phyloP scores from a whole-genome alignment of 1,140 invertebrate genomes.

The Drosophila ercepeae region DNA sequence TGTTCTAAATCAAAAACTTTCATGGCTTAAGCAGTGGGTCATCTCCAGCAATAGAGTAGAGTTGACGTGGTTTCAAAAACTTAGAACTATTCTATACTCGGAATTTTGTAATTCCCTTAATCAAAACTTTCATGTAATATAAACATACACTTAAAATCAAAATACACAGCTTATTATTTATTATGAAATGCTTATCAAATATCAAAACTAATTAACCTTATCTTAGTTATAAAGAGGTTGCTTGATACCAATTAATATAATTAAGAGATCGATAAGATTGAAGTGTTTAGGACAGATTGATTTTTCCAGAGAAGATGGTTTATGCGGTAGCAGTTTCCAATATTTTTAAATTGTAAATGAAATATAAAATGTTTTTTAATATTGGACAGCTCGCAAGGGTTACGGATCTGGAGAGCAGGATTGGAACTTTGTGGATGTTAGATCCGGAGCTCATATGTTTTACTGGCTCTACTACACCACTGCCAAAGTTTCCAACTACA shows the following conservation, averaged over 20 bases:
- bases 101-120: too few relatives aligned
- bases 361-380: not conserved
- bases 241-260: slow-evolving; percentile 12
- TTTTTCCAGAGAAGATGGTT: slow-evolving; percentile 11
- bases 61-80: not conserved
- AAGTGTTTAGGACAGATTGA: slow-evolving; percentile 7
- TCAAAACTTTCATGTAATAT: too few relatives aligned
- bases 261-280: slow-evolving; percentile 13
- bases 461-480: slow-evolving; percentile 93
- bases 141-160: too few relatives aligned
- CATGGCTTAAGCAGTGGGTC: slow-evolving; percentile 8
- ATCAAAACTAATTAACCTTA: slow-evolving; percentile 22
- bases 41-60: not conserved
- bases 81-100: too few relatives aligned
- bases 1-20: slow-evolving; percentile 16
- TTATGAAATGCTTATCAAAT: not conserved
- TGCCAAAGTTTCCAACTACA: slow-evolving; percentile 85
- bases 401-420: slow-evolving; percentile 87
- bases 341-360: not conserved
- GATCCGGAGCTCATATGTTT: slow-evolving; percentile 90
- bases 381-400: slow-evolving; percentile 68
- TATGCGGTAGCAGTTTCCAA: not conserved
- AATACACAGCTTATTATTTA: not conserved
- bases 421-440: slow-evolving; percentile 89
- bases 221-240: slow-evolving; percentile 15